Evolutionary conservation across 2,888 invertebrate genomes (phyloP).

Genomic region (Tetranychus truncatus): DNA sequence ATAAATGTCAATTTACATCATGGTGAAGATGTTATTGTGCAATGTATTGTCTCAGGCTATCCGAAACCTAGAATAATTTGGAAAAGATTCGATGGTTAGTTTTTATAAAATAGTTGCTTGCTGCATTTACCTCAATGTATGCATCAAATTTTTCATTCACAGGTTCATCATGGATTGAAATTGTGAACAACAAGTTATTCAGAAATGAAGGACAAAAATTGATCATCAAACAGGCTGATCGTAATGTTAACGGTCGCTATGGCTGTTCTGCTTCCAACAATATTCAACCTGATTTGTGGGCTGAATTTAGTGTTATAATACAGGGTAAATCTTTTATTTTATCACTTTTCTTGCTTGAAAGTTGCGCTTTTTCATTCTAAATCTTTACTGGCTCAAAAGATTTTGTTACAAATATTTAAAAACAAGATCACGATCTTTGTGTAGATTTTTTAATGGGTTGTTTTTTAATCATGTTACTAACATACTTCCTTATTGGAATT

Average conservation of each 20-base stretch:
- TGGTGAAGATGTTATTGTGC: background rate
- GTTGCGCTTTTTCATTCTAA: background rate
- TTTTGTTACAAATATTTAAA: background rate
- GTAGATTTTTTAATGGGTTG: background rate
- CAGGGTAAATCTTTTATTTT: no score
- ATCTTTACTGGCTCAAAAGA: background rate
- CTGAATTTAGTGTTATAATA: no score
- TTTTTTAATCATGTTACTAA: background rate
- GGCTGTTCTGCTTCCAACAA: no score
- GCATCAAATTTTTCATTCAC: no score
- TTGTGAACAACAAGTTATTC: no score
- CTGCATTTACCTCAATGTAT: background rate
- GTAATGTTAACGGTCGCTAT: no score
- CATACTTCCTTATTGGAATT: background rate
- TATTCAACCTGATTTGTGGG: no score
- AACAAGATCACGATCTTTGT: background rate
- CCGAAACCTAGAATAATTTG: background rate
- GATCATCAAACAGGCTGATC: no score
- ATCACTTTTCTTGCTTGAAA: no score
- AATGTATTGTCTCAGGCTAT: constrained; percentile 10
- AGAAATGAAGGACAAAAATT: no score
- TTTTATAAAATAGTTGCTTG: background rate
- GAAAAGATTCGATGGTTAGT: background rate
- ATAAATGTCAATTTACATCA: background rate
- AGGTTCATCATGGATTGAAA: no score